Percentiles rank a stretch among this genome's conserved stretches.
Conservation (phyloP, 2,797 vertebrate species). For the Rhadinocentrus ornatus region DNA sequence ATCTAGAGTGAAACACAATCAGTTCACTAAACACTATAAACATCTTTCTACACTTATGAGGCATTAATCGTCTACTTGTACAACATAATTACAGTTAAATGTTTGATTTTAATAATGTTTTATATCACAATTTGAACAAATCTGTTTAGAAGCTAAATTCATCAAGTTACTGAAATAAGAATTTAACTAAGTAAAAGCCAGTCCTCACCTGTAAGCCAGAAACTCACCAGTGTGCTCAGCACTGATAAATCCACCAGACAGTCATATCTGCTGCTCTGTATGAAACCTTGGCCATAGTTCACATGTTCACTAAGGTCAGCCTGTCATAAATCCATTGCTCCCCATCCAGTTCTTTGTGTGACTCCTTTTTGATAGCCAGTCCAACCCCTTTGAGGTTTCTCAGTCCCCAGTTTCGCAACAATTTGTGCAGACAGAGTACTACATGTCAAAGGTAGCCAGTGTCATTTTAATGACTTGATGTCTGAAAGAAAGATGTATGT, state of each 20-base stretch:
- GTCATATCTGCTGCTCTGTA: slow-evolving; percentile 14
- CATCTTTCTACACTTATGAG: not conserved
- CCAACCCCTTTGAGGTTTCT: not conserved
- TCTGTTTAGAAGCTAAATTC: not conserved
- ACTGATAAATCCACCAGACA: slow-evolving; percentile 34
- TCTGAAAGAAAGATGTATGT: not conserved
- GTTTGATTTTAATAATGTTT: not conserved
- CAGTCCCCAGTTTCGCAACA: slow-evolving; percentile 29
- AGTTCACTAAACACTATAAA: not conserved
- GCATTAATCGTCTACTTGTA: not conserved
- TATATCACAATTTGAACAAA: not conserved
- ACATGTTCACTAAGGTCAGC: slow-evolving; percentile 30
- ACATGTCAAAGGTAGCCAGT: slow-evolving; percentile 2
- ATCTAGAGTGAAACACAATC: not conserved
- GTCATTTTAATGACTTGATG: slow-evolving; percentile 9
- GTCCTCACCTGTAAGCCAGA: slow-evolving; percentile 39
- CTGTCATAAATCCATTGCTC: slow-evolving; percentile 54
- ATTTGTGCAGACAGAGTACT: slow-evolving; percentile 23
- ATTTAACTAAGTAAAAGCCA: no score
- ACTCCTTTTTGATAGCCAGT: slow-evolving; percentile 37
- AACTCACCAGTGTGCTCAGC: not conserved
- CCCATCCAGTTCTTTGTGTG: slow-evolving; percentile 25
- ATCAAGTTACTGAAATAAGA: not conserved
- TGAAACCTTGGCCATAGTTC: slow-evolving; percentile 53
- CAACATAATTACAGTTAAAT: not conserved